A percentile compares a stretch with the other conserved stretches of the same genome.
These are phyloP conservation scores for Nowickia ferox DNA, from an alignment of 2,888 invertebrate genomes.

Conservation along the genomic window DNA sequence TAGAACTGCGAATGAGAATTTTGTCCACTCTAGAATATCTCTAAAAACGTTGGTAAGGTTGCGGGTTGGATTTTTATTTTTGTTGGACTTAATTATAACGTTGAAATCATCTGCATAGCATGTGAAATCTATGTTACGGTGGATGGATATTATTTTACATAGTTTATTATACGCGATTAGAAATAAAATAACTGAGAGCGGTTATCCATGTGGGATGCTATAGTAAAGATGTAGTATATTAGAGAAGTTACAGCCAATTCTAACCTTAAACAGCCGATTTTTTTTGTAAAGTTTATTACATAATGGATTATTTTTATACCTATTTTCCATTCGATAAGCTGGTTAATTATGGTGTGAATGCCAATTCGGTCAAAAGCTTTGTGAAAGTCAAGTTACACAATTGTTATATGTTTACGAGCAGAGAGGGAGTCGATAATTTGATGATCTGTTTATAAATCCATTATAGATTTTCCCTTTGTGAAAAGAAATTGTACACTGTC, in stretches of 20 bases:
- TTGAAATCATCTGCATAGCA: background rate
- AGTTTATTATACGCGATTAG: background rate
- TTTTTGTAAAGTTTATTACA: constrained; percentile 1
- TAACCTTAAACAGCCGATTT: background rate
- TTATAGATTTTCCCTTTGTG: constrained; percentile 43
- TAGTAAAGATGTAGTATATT: background rate
- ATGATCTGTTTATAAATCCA: constrained; percentile 32
- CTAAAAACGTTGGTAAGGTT: no score
- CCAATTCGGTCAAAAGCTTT: background rate
- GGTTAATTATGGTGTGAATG: background rate
- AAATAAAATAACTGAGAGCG: constrained; percentile 5
- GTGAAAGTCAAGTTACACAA: background rate
- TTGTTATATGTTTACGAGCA: background rate
- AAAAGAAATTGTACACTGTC: constrained; percentile 38
- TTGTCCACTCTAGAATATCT: no score
- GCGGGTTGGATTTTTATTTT: no score
- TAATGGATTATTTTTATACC: background rate
- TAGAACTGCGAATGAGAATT: no score
- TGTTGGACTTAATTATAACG: background rate
- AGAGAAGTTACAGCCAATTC: background rate
- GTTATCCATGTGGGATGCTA: constrained; percentile 15
- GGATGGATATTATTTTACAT: no score
- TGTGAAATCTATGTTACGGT: no score
- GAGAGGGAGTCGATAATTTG: background rate
- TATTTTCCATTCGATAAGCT: background rate